A percentile compares a stretch with the other conserved stretches of the same genome.
phyloP scores from a whole-genome alignment of 2,113 vertebrate genomes.

The Notothenia rossii region DNA sequence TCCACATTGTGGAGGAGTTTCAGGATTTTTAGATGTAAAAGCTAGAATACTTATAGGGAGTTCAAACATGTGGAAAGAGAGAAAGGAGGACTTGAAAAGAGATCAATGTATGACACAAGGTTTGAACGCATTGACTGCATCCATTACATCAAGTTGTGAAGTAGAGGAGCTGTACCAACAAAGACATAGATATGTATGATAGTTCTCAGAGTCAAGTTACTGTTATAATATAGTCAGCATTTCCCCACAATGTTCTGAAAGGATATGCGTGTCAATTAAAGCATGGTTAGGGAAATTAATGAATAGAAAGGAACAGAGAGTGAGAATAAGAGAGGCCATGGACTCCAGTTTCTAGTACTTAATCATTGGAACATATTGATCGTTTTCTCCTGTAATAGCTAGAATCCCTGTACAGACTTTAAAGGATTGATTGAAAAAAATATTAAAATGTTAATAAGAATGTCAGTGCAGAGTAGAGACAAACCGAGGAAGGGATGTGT shows the following conservation, averaged over 20 bases:
- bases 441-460: neutral
- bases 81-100: neutral
- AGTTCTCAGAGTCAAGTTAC: constrained; percentile 15
- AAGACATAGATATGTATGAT: neutral
- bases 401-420: neutral
- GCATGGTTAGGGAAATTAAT: neutral
- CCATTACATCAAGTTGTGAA: neutral
- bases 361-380: too few relatives aligned
- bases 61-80: constrained; percentile 11
- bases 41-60: neutral
- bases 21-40: constrained; percentile 41
- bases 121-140: neutral
- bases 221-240: neutral
- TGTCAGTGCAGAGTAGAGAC: neutral
- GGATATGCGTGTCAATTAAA: neutral
- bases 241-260: constrained; percentile 12
- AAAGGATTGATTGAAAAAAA: neutral
- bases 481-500: neutral
- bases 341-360: too few relatives aligned
- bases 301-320: constrained; percentile 9
- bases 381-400: neutral
- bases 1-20: constrained; percentile 51
- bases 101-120: neutral
- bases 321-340: constrained; percentile 11
- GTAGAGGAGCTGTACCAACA: neutral